Conservation (phyloP, 2,797 vertebrate genomes). For the Diglossa cyanea region DNA sequence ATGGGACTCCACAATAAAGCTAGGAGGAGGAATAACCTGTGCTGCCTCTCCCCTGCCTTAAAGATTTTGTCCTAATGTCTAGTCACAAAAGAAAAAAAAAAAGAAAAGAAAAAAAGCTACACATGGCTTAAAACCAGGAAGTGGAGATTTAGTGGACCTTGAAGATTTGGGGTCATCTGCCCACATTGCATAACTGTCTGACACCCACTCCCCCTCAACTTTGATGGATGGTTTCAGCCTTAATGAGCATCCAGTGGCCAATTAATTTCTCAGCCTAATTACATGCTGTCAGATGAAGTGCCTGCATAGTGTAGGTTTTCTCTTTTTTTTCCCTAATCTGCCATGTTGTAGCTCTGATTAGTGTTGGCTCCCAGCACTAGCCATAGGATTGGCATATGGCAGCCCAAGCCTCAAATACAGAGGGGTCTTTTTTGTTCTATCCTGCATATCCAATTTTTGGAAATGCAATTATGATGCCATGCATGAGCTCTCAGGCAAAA, state of each 20-base stretch:
- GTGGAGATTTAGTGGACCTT: neutral
- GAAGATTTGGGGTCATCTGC: neutral
- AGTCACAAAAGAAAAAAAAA: neutral
- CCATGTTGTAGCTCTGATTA: neutral
- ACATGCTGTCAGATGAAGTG: neutral
- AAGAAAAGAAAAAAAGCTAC: neutral
- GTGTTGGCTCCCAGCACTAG: neutral
- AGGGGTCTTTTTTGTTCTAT: neutral
- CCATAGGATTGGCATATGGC: neutral
- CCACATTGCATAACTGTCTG: neutral
- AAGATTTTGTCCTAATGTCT: neutral
- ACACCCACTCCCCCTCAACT: neutral
- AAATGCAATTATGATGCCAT: neutral
- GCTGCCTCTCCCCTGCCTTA: neutral
- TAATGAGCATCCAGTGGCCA: neutral
- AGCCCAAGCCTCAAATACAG: neutral
- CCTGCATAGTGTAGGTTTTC: neutral
- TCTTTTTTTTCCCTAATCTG: neutral
- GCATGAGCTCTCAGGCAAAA: neutral
- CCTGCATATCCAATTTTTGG: neutral
- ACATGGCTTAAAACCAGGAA: neutral
- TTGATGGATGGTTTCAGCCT: neutral
- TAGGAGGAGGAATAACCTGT: neutral
- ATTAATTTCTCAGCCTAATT: slow-evolving; percentile 9
- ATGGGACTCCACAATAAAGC: neutral